phyloP scores from a whole-genome alignment of 2,113 vertebrate genomes.

The Pseudopodoces humilis region DNA sequence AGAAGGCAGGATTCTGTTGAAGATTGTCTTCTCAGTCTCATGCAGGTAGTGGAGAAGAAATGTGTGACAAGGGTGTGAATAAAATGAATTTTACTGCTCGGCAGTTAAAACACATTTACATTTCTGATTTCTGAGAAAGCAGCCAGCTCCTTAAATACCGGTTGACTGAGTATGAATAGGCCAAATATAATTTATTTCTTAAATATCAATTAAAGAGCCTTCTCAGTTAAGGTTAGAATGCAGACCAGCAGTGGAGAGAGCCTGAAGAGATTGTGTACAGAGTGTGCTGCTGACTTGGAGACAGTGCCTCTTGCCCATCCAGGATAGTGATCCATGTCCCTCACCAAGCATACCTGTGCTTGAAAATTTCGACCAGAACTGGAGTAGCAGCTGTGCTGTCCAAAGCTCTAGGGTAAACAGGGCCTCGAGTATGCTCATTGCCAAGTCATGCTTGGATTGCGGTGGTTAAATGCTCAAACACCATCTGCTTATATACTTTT shows the following conservation, averaged over 20 bases:
- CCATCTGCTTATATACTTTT: slow-evolving; percentile 62
- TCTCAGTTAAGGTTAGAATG: neutral
- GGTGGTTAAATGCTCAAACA: slow-evolving; percentile 59
- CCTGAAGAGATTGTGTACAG: neutral
- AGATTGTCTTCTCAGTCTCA: neutral
- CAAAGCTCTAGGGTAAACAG: slow-evolving; percentile 60
- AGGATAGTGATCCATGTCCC: neutral
- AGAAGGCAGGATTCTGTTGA: neutral
- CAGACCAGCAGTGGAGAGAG: neutral
- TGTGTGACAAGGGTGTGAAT: neutral
- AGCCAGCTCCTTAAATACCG: neutral
- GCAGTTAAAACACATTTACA: neutral
- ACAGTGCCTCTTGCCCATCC: neutral
- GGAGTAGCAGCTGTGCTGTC: slow-evolving; percentile 35
- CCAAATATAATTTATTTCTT: neutral
- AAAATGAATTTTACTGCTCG: neutral
- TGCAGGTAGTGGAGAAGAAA: neutral
- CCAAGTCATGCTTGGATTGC: slow-evolving; percentile 55
- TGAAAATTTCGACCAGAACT: slow-evolving; percentile 13
- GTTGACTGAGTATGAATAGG: neutral
- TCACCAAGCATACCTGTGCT: neutral
- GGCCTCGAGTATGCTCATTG: slow-evolving; percentile 35
- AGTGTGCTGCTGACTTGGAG: neutral
- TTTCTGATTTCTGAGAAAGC: neutral
- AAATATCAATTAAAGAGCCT: neutral